Percentiles rank a stretch among this genome's conserved stretches.
Conservation (phyloP, 2,888 invertebrate species). For the Drosophila anomalipes region DNA sequence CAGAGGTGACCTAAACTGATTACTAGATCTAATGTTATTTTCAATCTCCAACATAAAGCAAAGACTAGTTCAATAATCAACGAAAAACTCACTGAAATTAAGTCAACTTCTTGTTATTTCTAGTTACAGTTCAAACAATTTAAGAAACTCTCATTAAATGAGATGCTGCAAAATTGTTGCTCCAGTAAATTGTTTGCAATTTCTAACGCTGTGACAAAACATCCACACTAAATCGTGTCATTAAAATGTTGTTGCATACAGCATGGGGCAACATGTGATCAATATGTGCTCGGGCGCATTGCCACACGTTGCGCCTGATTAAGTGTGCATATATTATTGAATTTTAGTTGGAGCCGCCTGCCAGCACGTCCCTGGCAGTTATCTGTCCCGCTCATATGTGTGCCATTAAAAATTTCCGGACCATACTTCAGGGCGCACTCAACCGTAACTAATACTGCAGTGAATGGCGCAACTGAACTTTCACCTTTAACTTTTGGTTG, state of each 20-base stretch:
- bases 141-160: background rate
- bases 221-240: slow-evolving; percentile 16
- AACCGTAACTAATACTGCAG: slow-evolving; percentile 55
- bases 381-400: slow-evolving; percentile 13
- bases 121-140: background rate
- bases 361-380: slow-evolving; percentile 23
- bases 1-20: background rate
- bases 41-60: background rate
- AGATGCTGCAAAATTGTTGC: slow-evolving; percentile 15
- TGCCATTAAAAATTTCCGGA: slow-evolving; percentile 33
- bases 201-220: slow-evolving; percentile 20
- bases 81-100: background rate
- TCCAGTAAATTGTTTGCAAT: slow-evolving; percentile 56
- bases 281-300: slow-evolving; percentile 4
- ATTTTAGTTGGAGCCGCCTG: slow-evolving; percentile 57
- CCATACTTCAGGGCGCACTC: slow-evolving; percentile 46
- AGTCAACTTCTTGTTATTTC: background rate
- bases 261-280: background rate
- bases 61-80: background rate
- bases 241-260: slow-evolving; percentile 55
- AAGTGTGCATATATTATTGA: slow-evolving; percentile 69
- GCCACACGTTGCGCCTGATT: slow-evolving; percentile 40
- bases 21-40: background rate
- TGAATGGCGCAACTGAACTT: slow-evolving; percentile 56
- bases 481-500: slow-evolving; percentile 71